These are phyloP conservation scores for Leptinotarsa peninsularis DNA, from an alignment of 2,888 invertebrate genomes.

Conservation along the genomic window DNA sequence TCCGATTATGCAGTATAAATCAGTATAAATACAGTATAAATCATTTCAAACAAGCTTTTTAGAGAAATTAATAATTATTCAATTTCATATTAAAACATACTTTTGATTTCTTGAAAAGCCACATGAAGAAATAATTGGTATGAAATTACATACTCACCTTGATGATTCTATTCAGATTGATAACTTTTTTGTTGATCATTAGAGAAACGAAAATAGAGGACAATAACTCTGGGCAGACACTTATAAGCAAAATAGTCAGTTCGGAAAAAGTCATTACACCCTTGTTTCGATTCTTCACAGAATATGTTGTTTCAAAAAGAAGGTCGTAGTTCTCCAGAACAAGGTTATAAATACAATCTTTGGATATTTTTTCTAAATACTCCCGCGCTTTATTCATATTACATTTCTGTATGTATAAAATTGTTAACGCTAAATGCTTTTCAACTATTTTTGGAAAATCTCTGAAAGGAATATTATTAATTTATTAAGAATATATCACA, in stretches of 20 bases:
- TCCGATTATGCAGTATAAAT: too few relatives aligned
- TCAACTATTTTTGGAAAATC: conserved; percentile 57
- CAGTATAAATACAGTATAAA: too few relatives aligned
- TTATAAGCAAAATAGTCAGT: conserved; percentile 68
- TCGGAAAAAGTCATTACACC: conserved; percentile 69
- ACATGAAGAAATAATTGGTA: not conserved
- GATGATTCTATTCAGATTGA: conserved; percentile 66
- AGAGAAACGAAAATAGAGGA: conserved; percentile 67
- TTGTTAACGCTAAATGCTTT: conserved; percentile 65
- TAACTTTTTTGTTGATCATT: conserved; percentile 64
- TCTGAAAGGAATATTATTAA: conserved; percentile 20
- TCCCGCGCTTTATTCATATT: conserved; percentile 67
- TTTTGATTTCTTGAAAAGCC: too few relatives aligned
- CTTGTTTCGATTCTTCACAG: conserved; percentile 59
- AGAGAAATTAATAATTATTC: too few relatives aligned
- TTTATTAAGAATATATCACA: not conserved
- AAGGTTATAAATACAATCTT: conserved; percentile 63
- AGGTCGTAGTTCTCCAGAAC: conserved; percentile 68
- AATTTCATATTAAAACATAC: too few relatives aligned
- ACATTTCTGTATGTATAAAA: conserved; percentile 70
- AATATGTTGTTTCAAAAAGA: conserved; percentile 67
- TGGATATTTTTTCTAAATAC: conserved; percentile 65
- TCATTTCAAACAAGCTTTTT: too few relatives aligned
- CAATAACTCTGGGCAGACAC: conserved; percentile 66
- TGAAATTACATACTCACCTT: conserved; percentile 52